Percentiles rank a stretch among this genome's conserved stretches.
These are phyloP conservation scores for Balanococcus diminutus DNA, from an alignment of 2,888 invertebrate species.

Conservation along the genomic window DNA sequence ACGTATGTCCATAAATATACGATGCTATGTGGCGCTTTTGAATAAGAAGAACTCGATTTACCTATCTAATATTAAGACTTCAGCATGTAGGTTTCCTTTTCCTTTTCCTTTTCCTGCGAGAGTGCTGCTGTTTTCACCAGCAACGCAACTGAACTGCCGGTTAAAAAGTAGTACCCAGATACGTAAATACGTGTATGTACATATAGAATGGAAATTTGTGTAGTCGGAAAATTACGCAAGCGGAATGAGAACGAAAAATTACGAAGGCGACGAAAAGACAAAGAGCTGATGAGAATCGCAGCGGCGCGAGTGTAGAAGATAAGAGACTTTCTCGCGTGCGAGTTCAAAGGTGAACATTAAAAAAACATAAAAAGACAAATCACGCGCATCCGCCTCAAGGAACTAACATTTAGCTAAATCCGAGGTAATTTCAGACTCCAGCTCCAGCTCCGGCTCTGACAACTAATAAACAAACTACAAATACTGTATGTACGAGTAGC, in stretches of 20 bases:
- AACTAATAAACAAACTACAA: conserved; percentile 12
- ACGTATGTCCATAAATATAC: conserved; percentile 8
- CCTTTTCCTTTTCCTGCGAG: not conserved
- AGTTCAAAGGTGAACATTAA: conserved; percentile 4
- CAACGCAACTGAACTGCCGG: no score
- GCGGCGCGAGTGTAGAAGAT: not conserved
- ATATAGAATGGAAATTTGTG: not conserved
- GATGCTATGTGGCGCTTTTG: not conserved
- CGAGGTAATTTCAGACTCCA: conserved; percentile 1
- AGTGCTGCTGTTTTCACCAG: no score
- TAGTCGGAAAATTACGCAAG: not conserved
- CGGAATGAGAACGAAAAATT: not conserved
- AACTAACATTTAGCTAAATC: not conserved
- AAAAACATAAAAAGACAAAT: conserved; percentile 15
- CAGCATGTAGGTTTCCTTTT: not conserved
- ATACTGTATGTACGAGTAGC: no score
- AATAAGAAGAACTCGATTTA: not conserved
- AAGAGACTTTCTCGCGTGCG: not conserved
- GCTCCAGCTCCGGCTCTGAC: not conserved
- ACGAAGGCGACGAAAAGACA: not conserved
- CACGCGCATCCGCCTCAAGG: not conserved
- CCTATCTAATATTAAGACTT: no score
- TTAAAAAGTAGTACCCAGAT: no score
- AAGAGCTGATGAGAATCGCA: not conserved
- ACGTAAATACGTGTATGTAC: no score